Evolutionary conservation across 2,888 invertebrate species (phyloP).

Genomic region (Gastracanthus pulcherrimus): DNA sequence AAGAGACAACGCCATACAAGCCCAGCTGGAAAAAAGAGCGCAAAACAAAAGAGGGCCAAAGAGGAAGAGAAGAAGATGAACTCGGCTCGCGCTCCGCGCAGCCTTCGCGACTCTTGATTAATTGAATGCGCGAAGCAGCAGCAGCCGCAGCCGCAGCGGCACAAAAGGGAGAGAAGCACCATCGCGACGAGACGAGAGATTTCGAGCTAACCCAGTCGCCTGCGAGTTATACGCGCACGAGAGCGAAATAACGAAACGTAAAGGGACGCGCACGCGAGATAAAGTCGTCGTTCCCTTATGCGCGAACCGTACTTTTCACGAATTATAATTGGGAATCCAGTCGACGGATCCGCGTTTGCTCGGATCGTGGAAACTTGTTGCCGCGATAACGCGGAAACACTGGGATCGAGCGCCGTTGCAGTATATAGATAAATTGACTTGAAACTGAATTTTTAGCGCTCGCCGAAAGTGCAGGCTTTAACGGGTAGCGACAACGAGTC

Average conservation of each 20-base stretch:
- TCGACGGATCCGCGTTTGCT: neutral
- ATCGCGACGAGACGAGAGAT: too few species aligned
- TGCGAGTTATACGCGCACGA: neutral
- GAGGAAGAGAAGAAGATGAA: constrained; percentile 13
- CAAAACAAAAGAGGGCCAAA: too few species aligned
- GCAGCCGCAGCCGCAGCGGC: neutral
- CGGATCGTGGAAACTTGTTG: neutral
- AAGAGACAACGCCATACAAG: neutral
- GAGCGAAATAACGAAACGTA: constrained; percentile 13
- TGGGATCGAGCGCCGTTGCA: neutral
- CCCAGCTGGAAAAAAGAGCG: too few species aligned
- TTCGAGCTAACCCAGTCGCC: neutral
- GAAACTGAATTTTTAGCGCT: constrained; percentile 12
- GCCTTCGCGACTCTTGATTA: constrained; percentile 40
- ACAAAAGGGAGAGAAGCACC: constrained; percentile 10
- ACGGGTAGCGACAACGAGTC: constrained; percentile 24
- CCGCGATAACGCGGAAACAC: constrained; percentile 1
- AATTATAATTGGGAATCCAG: neutral
- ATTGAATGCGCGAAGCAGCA: constrained; percentile 47
- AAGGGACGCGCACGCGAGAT: too few species aligned
- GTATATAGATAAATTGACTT: neutral
- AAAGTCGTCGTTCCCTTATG: too few species aligned
- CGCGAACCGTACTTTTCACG: neutral
- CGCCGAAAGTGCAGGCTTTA: neutral
- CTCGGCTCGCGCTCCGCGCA: too few species aligned